Conservation (phyloP, 1,140 invertebrate species). For the Pseudomyrmex cubaensis region DNA sequence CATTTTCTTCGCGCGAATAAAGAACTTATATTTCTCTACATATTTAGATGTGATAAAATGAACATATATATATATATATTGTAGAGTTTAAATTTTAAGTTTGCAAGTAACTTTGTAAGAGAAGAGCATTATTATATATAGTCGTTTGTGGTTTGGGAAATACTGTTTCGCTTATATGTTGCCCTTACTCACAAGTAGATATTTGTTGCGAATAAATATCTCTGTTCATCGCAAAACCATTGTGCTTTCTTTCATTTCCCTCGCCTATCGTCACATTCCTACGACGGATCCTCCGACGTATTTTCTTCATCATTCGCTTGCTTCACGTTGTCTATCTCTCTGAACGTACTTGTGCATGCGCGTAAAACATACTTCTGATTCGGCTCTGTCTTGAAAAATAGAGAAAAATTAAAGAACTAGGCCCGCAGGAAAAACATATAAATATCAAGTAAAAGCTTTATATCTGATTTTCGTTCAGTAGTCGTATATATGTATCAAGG, state of each 20-base stretch:
- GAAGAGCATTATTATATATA: slow-evolving; percentile 17
- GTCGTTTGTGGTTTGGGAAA: slow-evolving; percentile 15
- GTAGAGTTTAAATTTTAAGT: slow-evolving; percentile 28
- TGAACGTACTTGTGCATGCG: slow-evolving; percentile 65
- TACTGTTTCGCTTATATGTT: slow-evolving; percentile 72
- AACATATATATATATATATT: not conserved
- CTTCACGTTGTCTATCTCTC: slow-evolving; percentile 28
- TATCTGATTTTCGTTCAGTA: not conserved
- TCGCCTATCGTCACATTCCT: slow-evolving; percentile 70
- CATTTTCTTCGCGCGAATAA: not conserved
- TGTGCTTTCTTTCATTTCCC: slow-evolving; percentile 84
- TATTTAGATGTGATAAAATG: not conserved
- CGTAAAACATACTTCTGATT: slow-evolving; percentile 46
- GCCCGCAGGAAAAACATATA: not conserved
- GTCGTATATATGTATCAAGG: not conserved
- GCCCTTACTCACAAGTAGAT: slow-evolving; percentile 77
- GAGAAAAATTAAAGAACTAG: not conserved
- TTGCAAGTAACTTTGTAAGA: not conserved
- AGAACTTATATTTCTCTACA: slow-evolving; percentile 11
- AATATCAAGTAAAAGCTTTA: slow-evolving; percentile 4
- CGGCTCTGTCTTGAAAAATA: too few relatives aligned
- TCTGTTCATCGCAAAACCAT: slow-evolving; percentile 81
- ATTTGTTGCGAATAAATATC: slow-evolving; percentile 81
- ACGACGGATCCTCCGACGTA: not conserved
- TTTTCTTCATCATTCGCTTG: too few relatives aligned